Percentiles rank a stretch among this genome's conserved stretches.
These are phyloP conservation scores for Abramis brama DNA, from an alignment of 2,113 vertebrate species.

Conservation along the genomic window DNA sequence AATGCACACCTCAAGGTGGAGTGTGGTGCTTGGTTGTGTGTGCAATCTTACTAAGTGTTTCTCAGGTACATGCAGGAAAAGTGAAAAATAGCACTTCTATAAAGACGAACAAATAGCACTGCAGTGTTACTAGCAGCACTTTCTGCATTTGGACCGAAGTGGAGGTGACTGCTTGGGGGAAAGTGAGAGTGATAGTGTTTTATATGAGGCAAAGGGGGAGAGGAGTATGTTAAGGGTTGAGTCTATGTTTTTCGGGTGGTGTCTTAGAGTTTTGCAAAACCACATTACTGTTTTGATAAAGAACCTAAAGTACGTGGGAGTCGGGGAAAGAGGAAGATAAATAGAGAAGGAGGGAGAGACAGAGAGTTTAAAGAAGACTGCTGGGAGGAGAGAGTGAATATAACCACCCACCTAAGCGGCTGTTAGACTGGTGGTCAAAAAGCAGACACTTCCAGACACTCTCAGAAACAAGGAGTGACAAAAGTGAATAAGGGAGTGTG, in stretches of 20 bases:
- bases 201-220: conserved; percentile 44
- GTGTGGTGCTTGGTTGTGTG: not conserved
- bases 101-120: conserved; percentile 33
- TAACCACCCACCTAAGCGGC: conserved; percentile 79
- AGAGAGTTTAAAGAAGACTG: conserved; percentile 62
- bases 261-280: conserved; percentile 46
- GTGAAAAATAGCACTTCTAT: conserved; percentile 29
- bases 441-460: conserved; percentile 69
- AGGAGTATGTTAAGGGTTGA: conserved; percentile 40
- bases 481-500: conserved; percentile 54
- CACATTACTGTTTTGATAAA: conserved; percentile 73
- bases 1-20: not conserved
- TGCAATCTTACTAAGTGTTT: conserved; percentile 16
- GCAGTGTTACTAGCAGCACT: conserved; percentile 14
- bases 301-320: conserved; percentile 53
- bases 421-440: conserved; percentile 74
- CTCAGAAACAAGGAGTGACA: conserved; percentile 70
- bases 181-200: conserved; percentile 26
- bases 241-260: conserved; percentile 56
- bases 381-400: conserved; percentile 68
- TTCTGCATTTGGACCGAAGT: not conserved
- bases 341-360: conserved; percentile 46
- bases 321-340: conserved; percentile 17
- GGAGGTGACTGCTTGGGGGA: not conserved
- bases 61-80: conserved; percentile 14